Evolutionary conservation across 1,140 invertebrate genomes (phyloP), one percentile per base, ranked within the genome.

Genomic region (Holotrichia oblita): DNA sequence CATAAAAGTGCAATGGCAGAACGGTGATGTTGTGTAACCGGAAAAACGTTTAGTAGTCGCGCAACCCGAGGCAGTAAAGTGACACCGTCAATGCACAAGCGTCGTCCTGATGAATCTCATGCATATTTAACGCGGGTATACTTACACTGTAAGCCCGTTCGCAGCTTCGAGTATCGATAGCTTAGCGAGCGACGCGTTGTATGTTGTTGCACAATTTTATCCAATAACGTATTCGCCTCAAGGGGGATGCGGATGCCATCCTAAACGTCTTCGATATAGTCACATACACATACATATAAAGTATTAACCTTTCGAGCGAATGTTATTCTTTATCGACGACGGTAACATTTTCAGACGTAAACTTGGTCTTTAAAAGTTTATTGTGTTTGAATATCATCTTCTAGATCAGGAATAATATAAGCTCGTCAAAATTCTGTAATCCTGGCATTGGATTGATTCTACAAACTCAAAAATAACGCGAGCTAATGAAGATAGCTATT

Each of bases 91-190:
- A 73, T 72, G 69, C 55, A 69, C 76, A 64, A 55, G 48, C 48
- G 48, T 55, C 48, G 48, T 34, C 12, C 74, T 64, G 77, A 78
- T 73, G 77, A 78, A 78, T 44, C 77, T 78, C 77, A 78, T 78
- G 73, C 72, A 78, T 78, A 78, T 78, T 78, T 78, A 78, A 78
- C 77, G 73, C 44, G 72, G 64, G 64, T 55, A 55, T 55, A 55
- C n/a, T n/a, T n/a, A n/a, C 6, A 55, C 48, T 10, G 48, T 55
- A 17, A 55, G 48, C 48, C 14, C 48, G 48, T 6, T 55, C 48
- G 14, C n/a, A 55, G 48, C 14, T 17, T n/a, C 48, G 48, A 55
- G 48, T 55, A 55, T 55, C 48, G 48, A 55, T 55, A 17, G 48
- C 48, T 55, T 55, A 55, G 48, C 48, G 48, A 17, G 48, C 48